Evolutionary conservation across 2,888 invertebrate genomes (phyloP).

Genomic region (Philereme vetulata): DNA sequence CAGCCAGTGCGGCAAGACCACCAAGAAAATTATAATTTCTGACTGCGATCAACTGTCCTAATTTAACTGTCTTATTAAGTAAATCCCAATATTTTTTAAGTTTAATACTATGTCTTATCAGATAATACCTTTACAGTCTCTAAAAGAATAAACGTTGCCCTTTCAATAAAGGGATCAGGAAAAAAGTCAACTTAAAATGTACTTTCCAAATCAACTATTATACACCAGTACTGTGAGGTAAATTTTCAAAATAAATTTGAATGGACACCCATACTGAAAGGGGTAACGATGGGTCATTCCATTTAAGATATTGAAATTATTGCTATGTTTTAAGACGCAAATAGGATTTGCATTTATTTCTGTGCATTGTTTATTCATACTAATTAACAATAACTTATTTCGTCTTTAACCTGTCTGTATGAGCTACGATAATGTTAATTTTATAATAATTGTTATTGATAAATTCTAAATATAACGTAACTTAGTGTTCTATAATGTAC

Average conservation of each 20-base stretch:
- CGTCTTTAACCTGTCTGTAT: too few relatives aligned
- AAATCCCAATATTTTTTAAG: conserved; percentile 77
- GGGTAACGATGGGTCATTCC: conserved; percentile 76
- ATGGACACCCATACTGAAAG: too few relatives aligned
- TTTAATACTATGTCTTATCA: conserved; percentile 75
- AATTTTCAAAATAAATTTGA: too few relatives aligned
- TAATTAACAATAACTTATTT: too few relatives aligned
- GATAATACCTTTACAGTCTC: conserved; percentile 74
- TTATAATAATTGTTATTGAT: too few relatives aligned
- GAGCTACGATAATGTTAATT: too few relatives aligned
- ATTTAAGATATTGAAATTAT: conserved; percentile 72
- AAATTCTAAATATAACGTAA: too few relatives aligned
- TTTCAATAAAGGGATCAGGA: too few relatives aligned
- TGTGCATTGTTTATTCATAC: conserved; percentile 81
- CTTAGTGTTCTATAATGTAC: too few relatives aligned
- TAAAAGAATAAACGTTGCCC: conserved; percentile 53
- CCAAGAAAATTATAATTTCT: conserved; percentile 88
- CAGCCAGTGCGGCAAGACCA: conserved; percentile 91
- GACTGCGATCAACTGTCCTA: conserved; percentile 91
- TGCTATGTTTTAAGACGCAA: conserved; percentile 75
- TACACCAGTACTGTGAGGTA: too few relatives aligned
- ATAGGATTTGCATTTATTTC: conserved; percentile 79
- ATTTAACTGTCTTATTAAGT: conserved; percentile 66
- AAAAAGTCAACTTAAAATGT: conserved; percentile 29
- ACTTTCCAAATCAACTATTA: too few relatives aligned